Evolutionary conservation across 2,113 vertebrate species (phyloP).

Genomic region (Etheostoma spectabile): DNA sequence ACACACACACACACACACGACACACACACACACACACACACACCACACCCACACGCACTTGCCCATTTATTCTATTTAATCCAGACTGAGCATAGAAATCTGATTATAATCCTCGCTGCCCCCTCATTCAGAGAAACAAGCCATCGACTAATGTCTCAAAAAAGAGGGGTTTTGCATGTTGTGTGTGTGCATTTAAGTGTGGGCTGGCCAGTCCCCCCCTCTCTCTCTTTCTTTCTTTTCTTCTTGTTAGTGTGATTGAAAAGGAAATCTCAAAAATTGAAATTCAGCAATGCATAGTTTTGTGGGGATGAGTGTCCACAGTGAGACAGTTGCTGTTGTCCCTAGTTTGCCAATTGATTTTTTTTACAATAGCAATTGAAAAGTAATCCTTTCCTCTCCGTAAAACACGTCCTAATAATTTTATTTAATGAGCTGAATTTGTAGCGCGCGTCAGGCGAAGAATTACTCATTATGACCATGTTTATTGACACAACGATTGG

Average conservation of each 20-base stretch:
- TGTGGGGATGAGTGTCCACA: constrained; percentile 31
- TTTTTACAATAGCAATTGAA: constrained; percentile 39
- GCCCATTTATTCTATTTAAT: constrained; percentile 81
- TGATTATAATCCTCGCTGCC: constrained; percentile 79
- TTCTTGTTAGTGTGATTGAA: constrained; percentile 31
- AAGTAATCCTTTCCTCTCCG: constrained; percentile 30
- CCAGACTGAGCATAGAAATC: constrained; percentile 80
- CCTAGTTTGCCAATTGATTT: constrained; percentile 56
- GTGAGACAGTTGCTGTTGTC: constrained; percentile 38
- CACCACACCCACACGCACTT: constrained; percentile 46
- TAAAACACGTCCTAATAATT: constrained; percentile 31
- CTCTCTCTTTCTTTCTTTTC: too few relatives aligned
- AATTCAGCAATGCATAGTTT: constrained; percentile 53
- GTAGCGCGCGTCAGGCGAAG: constrained; percentile 25
- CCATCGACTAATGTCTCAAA: constrained; percentile 77
- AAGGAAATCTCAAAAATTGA: constrained; percentile 53
- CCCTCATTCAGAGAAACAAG: constrained; percentile 76
- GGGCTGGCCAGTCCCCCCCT: neutral
- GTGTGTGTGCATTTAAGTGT: constrained; percentile 8
- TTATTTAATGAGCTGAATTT: constrained; percentile 53
- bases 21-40: neutral
- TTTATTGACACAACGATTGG: constrained; percentile 29
- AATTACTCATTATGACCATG: constrained; percentile 38
- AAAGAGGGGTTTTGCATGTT: constrained; percentile 38
- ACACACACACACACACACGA: neutral